phyloP scores from a whole-genome alignment of 1,140 invertebrate genomes.

The Heliconius hewitsoni region DNA sequence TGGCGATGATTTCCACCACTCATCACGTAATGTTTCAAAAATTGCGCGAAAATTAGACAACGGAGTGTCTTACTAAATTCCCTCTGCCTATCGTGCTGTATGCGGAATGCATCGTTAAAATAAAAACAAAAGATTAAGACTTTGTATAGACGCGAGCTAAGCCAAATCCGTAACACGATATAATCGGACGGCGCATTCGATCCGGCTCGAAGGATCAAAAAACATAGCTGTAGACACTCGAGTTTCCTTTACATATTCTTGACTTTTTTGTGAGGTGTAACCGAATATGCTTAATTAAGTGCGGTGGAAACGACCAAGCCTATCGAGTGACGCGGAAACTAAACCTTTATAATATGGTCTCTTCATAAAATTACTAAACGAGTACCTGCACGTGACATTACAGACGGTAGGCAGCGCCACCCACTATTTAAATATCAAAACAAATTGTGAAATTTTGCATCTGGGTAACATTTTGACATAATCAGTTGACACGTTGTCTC shows the following conservation, averaged over 20 bases:
- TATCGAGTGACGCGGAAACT: conserved; percentile 14
- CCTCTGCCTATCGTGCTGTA: no score
- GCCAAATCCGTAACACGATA: conserved; percentile 50
- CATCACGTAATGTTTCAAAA: no score
- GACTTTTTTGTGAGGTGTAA: conserved; percentile 24
- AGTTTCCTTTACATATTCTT: conserved; percentile 34
- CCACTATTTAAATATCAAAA: conserved; percentile 5
- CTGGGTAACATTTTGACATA: conserved; percentile 25
- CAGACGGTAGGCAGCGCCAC: not conserved
- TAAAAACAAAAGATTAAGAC: not conserved
- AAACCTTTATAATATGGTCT: not conserved
- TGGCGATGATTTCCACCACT: no score
- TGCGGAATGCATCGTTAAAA: no score
- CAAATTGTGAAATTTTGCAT: not conserved
- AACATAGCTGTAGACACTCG: conserved; percentile 42
- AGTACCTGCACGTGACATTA: not conserved
- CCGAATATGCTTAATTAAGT: conserved; percentile 25
- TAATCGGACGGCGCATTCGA: conserved; percentile 44
- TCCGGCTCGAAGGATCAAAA: conserved; percentile 52
- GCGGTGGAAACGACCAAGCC: conserved; percentile 15
- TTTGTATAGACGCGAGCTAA: not conserved
- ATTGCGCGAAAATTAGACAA: no score
- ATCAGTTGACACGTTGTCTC: not conserved
- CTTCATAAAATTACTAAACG: conserved; percentile 2
- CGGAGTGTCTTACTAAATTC: no score